phyloP scores from a whole-genome alignment of 2,888 invertebrate genomes.

The Achlya flavicornis region DNA sequence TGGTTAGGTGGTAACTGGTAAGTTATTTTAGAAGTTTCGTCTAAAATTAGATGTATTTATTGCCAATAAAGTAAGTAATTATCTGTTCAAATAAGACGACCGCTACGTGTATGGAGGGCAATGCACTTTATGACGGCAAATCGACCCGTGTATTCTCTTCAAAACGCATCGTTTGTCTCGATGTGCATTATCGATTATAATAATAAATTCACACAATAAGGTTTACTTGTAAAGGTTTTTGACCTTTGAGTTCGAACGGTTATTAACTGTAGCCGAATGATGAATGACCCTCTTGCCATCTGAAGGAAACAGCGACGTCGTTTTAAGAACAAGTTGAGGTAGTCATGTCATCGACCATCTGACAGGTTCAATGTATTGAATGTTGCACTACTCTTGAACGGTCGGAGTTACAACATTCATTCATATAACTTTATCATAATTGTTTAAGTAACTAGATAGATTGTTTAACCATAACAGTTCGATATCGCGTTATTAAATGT shows the following conservation, averaged over 20 bases:
- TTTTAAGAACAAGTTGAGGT: conserved; percentile 11
- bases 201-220: conserved; percentile 47
- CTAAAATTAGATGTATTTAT: conserved; percentile 37
- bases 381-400: conserved; percentile 9
- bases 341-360: conserved; percentile 12
- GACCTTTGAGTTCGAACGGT: conserved; percentile 34
- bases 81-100: conserved; percentile 45
- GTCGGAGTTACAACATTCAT: conserved; percentile 9
- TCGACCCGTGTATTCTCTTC: conserved; percentile 56
- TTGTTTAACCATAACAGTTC: not conserved
- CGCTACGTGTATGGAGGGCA: conserved; percentile 55
- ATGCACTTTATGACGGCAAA: conserved; percentile 59
- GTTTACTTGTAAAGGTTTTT: conserved; percentile 47
- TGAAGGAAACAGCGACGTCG: conserved; percentile 15
- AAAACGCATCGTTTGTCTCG: conserved; percentile 58
- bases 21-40: conserved; percentile 31
- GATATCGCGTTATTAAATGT: conserved; percentile 7
- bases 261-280: conserved; percentile 15
- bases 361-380: conserved; percentile 14
- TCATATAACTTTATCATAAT: conserved; percentile 11
- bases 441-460: conserved; percentile 10
- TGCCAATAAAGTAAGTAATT: conserved; percentile 51
- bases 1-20: not conserved
- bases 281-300: not conserved
- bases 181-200: conserved; percentile 48